These are phyloP conservation scores for Eptatretus burgeri DNA, from an alignment of 2,113 vertebrate species.

Conservation along the genomic window DNA sequence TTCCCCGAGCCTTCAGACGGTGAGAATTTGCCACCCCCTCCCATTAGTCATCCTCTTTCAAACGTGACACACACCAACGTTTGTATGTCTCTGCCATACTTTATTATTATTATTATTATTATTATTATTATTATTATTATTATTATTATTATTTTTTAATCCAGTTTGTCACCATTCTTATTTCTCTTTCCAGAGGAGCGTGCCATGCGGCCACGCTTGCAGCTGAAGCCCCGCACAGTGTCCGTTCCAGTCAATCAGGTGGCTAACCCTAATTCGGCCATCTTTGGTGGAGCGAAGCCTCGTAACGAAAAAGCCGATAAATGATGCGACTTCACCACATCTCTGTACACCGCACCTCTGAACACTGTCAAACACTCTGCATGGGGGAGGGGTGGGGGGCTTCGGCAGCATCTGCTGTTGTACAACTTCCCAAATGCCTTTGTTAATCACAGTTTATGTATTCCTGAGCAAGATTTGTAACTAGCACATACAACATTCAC, in stretches of 20 bases:
- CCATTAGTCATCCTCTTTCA: not conserved
- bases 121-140: not conserved
- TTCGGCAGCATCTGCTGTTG: no score
- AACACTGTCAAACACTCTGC: no score
- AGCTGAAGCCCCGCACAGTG: slow-evolving; percentile 87
- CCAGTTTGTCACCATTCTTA: not conserved
- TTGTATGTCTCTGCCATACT: no score
- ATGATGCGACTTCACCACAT: no score
- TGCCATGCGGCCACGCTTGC: slow-evolving; percentile 66
- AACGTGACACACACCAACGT: not conserved
- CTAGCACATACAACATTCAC: no score
- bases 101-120: not conserved
- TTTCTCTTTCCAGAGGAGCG: slow-evolving; percentile 42
- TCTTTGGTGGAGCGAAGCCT: slow-evolving; percentile 86
- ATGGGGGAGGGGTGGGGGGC: no score
- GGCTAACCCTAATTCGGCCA: slow-evolving; percentile 91
- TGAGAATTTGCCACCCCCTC: slow-evolving; percentile 12
- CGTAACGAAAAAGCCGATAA: slow-evolving; percentile 35
- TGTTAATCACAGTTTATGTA: no score
- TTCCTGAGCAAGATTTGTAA: no score
- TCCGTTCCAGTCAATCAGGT: slow-evolving; percentile 85
- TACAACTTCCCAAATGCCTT: no score
- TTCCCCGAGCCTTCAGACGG: slow-evolving; percentile 96
- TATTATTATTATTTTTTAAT: not conserved
- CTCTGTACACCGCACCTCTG: no score